Conservation (phyloP, 1,140 invertebrate genomes). For the Parapsyche elsis region DNA sequence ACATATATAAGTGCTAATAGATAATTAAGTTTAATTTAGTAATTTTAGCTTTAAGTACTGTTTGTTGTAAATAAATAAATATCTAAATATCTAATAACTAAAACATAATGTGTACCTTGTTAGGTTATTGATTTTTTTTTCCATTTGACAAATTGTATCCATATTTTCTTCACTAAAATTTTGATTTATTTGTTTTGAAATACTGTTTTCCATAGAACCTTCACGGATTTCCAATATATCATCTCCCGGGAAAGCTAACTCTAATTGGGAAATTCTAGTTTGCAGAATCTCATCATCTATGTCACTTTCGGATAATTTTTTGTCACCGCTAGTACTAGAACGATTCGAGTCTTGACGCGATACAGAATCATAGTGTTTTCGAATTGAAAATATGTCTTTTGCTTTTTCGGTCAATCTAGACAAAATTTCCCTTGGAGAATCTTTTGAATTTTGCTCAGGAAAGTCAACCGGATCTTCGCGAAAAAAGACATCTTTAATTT, state of each 20-base stretch:
- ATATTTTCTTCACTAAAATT: conserved; percentile 63
- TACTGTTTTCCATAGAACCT: conserved; percentile 57
- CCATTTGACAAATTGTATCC: conserved; percentile 64
- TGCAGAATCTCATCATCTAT: conserved; percentile 60
- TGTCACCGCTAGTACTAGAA: conserved; percentile 63
- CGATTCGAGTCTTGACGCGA: conserved; percentile 61
- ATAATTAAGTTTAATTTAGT: too few species aligned
- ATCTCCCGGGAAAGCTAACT: conserved; percentile 65
- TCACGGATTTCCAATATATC: conserved; percentile 59
- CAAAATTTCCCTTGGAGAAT: conserved; percentile 64
- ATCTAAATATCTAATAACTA: background rate
- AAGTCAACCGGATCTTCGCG: background rate
- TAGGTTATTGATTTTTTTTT: conserved; percentile 63
- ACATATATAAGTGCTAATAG: too few species aligned
- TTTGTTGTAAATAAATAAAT: too few species aligned
- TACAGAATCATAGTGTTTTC: conserved; percentile 61
- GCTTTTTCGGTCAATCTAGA: conserved; percentile 65
- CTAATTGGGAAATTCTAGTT: conserved; percentile 64
- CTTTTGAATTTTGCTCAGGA: conserved; percentile 59
- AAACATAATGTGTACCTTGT: conserved; percentile 60
- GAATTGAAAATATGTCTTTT: conserved; percentile 66
- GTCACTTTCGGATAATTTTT: conserved; percentile 65
- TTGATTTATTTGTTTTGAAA: conserved; percentile 63
- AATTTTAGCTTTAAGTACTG: too few species aligned
- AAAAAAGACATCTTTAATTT: background rate